phyloP scores from a whole-genome alignment of 2,888 invertebrate species.

The Acholoe squamosa region DNA sequence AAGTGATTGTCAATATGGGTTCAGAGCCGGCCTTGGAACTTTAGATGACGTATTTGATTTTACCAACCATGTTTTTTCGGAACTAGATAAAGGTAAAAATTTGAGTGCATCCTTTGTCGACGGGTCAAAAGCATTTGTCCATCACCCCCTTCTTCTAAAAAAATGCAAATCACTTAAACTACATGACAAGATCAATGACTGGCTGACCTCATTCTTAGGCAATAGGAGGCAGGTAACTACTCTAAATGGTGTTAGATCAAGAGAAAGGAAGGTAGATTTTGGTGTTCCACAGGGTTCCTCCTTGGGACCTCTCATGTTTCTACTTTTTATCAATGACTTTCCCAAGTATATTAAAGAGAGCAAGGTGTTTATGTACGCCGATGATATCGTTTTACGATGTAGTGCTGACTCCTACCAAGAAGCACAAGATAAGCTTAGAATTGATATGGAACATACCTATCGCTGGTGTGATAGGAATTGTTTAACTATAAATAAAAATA shows the following conservation, averaged over 20 bases:
- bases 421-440: too few species aligned
- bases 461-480: neutral
- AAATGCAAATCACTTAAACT: too few species aligned
- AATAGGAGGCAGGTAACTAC: neutral
- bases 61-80: neutral
- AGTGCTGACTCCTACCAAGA: neutral
- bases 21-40: neutral
- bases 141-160: too few species aligned
- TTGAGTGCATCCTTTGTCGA: too few species aligned
- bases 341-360: neutral
- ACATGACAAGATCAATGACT: neutral
- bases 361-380: constrained; percentile 2
- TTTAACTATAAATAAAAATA: neutral
- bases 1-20: neutral
- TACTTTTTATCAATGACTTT: constrained; percentile 4
- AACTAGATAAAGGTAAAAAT: too few species aligned
- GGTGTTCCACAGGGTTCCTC: constrained; percentile 25
- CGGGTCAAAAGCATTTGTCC: too few species aligned
- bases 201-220: neutral
- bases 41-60: neutral
- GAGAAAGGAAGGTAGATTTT: neutral
- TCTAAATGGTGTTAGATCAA: neutral
- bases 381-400: neutral
- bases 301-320: neutral
- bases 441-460: neutral